These are phyloP conservation scores for Salvator merianae DNA, from an alignment of 2,113 vertebrate genomes.

Conservation along the genomic window DNA sequence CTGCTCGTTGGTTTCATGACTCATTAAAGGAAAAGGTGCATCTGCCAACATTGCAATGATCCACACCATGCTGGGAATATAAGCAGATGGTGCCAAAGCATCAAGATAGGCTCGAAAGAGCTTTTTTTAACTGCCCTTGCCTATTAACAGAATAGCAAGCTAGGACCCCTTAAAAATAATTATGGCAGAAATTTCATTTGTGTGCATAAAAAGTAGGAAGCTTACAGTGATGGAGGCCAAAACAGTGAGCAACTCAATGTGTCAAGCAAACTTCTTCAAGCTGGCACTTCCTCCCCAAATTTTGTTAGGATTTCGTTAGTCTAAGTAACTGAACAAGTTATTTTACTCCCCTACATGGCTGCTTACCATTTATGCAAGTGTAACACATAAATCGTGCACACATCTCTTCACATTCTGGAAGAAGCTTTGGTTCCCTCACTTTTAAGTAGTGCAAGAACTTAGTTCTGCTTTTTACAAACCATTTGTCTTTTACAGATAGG, in stretches of 20 bases:
- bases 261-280: background rate
- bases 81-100: slow-evolving; percentile 49
- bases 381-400: background rate
- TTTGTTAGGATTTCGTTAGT: too few species aligned
- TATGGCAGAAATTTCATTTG: background rate
- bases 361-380: background rate
- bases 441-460: background rate
- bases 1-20: slow-evolving; percentile 46
- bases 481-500: too few species aligned
- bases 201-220: background rate
- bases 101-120: background rate
- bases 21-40: slow-evolving; percentile 46
- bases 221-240: background rate
- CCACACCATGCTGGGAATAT: slow-evolving; percentile 30
- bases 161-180: background rate
- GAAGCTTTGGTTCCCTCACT: background rate
- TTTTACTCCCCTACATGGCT: background rate
- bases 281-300: too few species aligned
- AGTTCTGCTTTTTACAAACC: background rate
- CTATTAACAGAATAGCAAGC: background rate
- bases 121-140: slow-evolving; percentile 4
- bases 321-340: too few species aligned
- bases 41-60: slow-evolving; percentile 35
- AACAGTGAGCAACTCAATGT: background rate
- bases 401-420: background rate